Percentiles rank a stretch among this genome's conserved stretches.
Evolutionary conservation across 2,113 vertebrate genomes (phyloP).

Genomic region (Terrapene triunguis): DNA sequence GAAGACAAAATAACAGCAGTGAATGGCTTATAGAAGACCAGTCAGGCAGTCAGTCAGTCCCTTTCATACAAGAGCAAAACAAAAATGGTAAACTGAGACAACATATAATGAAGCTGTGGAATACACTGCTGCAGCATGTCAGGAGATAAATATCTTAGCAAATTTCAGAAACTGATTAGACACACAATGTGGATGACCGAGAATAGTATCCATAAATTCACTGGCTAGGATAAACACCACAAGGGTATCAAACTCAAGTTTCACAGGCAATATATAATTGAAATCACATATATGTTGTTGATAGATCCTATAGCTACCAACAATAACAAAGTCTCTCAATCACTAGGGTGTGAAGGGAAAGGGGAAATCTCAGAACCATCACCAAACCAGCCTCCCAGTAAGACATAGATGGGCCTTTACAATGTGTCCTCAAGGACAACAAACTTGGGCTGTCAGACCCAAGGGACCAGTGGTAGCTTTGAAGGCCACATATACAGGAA

Average conservation of each 20-base stretch:
- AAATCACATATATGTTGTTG: background rate
- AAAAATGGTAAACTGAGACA: background rate
- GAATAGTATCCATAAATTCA: background rate
- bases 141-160: background rate
- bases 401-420: slow-evolving; percentile 37
- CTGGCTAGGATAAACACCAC: background rate
- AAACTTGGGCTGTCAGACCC: background rate
- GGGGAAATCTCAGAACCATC: background rate
- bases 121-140: background rate
- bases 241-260: background rate
- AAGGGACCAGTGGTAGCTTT: slow-evolving; percentile 17
- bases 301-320: background rate
- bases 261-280: background rate
- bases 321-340: background rate
- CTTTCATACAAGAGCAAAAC: background rate
- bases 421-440: background rate
- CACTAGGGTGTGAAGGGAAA: background rate
- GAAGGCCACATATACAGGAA: background rate
- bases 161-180: background rate
- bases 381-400: background rate
- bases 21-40: rapidly evolving
- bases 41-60: background rate
- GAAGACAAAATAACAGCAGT: background rate
- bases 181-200: background rate
- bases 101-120: background rate